Evolutionary conservation across 2,113 vertebrate genomes (phyloP).

Genomic region (Thryonomys swinderianus): DNA sequence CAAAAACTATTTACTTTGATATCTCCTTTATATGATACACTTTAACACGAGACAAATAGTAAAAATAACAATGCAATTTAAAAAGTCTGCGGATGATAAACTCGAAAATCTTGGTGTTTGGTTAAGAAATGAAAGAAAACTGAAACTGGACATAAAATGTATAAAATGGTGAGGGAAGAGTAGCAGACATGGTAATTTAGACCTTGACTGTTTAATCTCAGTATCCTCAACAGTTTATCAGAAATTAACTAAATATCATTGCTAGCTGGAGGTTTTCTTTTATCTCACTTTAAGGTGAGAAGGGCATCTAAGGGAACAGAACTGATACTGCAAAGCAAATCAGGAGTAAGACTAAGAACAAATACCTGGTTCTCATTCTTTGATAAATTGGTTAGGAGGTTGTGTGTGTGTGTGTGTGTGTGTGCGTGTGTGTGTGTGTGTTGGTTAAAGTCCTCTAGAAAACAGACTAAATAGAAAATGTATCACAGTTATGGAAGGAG

Average conservation of each 20-base stretch:
- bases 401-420: neutral
- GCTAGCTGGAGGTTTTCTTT: constrained; percentile 8
- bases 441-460: neutral
- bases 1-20: constrained; percentile 26
- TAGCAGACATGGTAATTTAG: neutral
- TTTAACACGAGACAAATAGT: neutral
- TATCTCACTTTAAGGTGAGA: neutral
- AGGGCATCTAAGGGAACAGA: constrained; percentile 4
- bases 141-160: constrained; percentile 14
- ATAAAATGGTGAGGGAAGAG: neutral
- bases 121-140: constrained; percentile 18
- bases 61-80: constrained; percentile 41
- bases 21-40: neutral
- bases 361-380: neutral
- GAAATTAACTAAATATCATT: neutral
- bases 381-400: neutral
- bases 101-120: constrained; percentile 28
- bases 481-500: neutral
- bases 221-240: neutral
- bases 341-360: neutral
- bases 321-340: neutral
- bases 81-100: neutral
- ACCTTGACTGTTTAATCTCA: constrained; percentile 29
- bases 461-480: neutral
- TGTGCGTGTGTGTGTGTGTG: neutral